Conservation (phyloP, 2,888 invertebrate species). For the Acanthopleura granulata region DNA sequence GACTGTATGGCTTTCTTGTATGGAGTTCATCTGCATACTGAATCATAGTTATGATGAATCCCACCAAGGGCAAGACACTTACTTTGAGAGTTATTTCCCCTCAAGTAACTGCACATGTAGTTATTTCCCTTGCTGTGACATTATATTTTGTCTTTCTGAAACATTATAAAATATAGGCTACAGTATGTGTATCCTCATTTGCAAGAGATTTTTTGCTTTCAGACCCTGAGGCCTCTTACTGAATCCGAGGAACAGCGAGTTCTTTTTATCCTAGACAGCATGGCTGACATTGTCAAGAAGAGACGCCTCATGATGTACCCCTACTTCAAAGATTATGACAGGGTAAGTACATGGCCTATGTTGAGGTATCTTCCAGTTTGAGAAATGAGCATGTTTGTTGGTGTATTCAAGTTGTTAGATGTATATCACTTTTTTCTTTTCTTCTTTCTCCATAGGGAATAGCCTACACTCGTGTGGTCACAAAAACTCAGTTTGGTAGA, state of each 20-base stretch:
- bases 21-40: too few relatives aligned
- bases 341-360: constrained; percentile 45
- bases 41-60: too few relatives aligned
- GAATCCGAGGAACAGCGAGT: constrained; percentile 58
- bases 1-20: too few relatives aligned
- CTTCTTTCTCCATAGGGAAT: constrained; percentile 53
- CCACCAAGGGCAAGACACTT: too few relatives aligned
- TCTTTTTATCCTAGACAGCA: constrained; percentile 48
- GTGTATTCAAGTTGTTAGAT: too few relatives aligned
- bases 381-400: too few relatives aligned
- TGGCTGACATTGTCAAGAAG: constrained; percentile 61
- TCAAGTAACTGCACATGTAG: too few relatives aligned
- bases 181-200: too few relatives aligned
- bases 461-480: constrained; percentile 68
- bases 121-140: too few relatives aligned
- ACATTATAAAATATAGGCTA: too few relatives aligned
- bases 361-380: background rate
- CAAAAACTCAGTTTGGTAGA: constrained; percentile 67
- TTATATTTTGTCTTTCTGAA: too few relatives aligned
- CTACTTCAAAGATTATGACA: constrained; percentile 70
- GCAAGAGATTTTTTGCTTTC: constrained; percentile 7
- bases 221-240: constrained; percentile 60
- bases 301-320: constrained; percentile 66
- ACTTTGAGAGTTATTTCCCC: too few relatives aligned
- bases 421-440: background rate